Evolutionary conservation across 2,113 vertebrate species (phyloP).

Genomic region (Cochlearius cochlearius): DNA sequence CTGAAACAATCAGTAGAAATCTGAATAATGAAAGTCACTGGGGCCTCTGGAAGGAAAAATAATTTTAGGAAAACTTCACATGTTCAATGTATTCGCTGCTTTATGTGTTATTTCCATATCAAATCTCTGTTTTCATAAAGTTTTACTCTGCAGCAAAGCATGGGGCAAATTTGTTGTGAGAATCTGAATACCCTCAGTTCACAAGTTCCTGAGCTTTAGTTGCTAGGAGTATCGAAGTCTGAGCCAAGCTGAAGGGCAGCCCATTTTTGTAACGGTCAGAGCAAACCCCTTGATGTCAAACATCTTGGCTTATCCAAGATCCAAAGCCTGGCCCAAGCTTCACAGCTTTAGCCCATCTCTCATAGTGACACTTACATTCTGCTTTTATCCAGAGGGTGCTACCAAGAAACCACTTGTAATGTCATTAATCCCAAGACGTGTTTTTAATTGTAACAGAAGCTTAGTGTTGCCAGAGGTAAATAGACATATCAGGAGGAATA

Average conservation of each 20-base stretch:
- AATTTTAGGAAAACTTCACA: background rate
- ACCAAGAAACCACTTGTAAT: background rate
- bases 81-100: background rate
- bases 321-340: background rate
- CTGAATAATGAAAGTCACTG: background rate
- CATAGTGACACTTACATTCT: background rate
- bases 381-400: background rate
- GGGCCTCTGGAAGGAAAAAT: background rate
- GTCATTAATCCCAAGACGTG: background rate
- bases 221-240: background rate
- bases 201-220: slow-evolving; percentile 3
- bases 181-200: background rate
- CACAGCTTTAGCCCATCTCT: background rate
- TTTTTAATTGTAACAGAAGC: background rate
- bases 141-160: background rate
- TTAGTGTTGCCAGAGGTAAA: background rate
- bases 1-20: background rate
- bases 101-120: background rate
- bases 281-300: slow-evolving; percentile 2
- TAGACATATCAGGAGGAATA: background rate
- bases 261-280: background rate
- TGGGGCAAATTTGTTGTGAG: background rate
- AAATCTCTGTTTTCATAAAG: background rate
- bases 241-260: slow-evolving; percentile 8
- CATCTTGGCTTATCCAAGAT: background rate